Evolutionary conservation across 2,888 invertebrate genomes (phyloP).

Genomic region (Eulithis prunata): DNA sequence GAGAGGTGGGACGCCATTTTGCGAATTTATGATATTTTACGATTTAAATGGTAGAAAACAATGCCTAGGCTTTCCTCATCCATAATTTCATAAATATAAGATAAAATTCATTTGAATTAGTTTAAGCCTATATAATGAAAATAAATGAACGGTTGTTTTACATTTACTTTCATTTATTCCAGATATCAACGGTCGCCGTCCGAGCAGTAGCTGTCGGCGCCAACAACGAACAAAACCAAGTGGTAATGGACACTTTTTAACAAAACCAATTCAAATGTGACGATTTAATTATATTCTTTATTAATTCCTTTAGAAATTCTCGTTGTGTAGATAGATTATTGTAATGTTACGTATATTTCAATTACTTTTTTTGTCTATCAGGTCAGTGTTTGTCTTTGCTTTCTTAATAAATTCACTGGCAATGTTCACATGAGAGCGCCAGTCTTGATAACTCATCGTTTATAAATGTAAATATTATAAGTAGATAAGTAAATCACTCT

Average conservation of each 20-base stretch:
- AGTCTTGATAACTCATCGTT: slow-evolving; percentile 66
- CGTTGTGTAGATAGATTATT: slow-evolving; percentile 62
- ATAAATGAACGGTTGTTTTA: neutral
- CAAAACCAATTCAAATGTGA: slow-evolving; percentile 56
- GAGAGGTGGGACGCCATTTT: no score
- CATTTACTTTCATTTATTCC: slow-evolving; percentile 45
- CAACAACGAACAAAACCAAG: slow-evolving; percentile 75
- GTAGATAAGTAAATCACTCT: slow-evolving; percentile 64
- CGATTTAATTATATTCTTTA: slow-evolving; percentile 61
- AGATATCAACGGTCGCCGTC: slow-evolving; percentile 82
- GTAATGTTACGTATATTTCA: slow-evolving; percentile 59
- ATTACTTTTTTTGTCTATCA: slow-evolving; percentile 48
- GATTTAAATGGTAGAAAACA: no score
- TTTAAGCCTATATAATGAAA: no score
- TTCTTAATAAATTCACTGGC: slow-evolving; percentile 49
- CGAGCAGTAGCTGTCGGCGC: slow-evolving; percentile 74
- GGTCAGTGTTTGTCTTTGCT: slow-evolving; percentile 62
- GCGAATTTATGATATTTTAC: no score
- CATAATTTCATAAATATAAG: no score
- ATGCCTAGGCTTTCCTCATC: no score
- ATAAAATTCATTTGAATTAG: no score
- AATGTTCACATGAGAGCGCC: slow-evolving; percentile 68
- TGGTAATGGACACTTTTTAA: slow-evolving; percentile 71
- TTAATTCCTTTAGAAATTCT: slow-evolving; percentile 63
- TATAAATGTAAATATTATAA: slow-evolving; percentile 74